Evolutionary conservation across 2,888 invertebrate genomes (phyloP), one percentile per base, ranked within the genome.

Genomic region (Timema podura): DNA sequence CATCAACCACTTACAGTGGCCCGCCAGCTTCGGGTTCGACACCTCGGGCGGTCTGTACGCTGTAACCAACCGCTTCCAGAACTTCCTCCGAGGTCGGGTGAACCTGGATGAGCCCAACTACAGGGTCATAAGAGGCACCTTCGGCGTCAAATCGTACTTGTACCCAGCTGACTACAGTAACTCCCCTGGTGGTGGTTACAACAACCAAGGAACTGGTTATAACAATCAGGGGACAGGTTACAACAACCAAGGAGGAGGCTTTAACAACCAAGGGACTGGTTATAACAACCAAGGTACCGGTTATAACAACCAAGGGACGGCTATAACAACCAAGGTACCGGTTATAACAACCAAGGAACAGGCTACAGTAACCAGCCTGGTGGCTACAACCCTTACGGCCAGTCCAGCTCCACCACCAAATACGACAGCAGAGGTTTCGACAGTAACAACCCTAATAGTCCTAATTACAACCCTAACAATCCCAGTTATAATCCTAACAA

Each of bases 1-100:
- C 78, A 83, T 85, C 64, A 85, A 84, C 71, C 87, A 86, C 76
- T 86, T 91, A 74, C 91, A 91, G 79, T 91, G 91, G 91, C 86
- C 89, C 0, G 89, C 89, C 77, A 86, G 89, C 5, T 89, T 91
- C 78, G 84, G 87, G 2, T 79, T 81, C 77, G 88, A 91, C 76
- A 84, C 85, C 71, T 80, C 82, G 68, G 90, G 90, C 47, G 87
- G 88, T 77, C 80, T 91, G 8, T 89, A 87, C 78, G 87, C 88
- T 10, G 83, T 90, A 10, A 83, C 89, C n/a, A 91, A 91, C 79
- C 83, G 87, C 67, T 79, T 91, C 73, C 88, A 88, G 75, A 88
- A 87, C 78, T 89, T 88, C 77, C 84, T 90, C 51, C 86, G 85
- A 74, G 85, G 85, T 71, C 85, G 85, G 70, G 82, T 90, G 64